phyloP scores from a whole-genome alignment of 1,140 invertebrate genomes.

The Drosophila varians region DNA sequence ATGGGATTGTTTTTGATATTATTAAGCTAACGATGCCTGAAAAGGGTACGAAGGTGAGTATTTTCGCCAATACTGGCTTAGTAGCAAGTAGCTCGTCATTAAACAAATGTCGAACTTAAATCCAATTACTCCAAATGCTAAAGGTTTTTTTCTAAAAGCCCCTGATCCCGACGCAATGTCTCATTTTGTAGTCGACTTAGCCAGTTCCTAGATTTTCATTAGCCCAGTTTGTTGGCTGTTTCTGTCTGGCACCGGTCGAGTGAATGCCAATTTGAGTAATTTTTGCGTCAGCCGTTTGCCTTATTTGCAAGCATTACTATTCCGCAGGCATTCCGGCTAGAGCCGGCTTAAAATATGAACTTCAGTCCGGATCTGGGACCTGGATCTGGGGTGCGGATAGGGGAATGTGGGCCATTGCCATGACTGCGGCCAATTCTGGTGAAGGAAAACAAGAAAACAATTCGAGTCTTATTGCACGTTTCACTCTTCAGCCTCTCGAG shows the following conservation, averaged over 20 bases:
- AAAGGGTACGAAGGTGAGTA: too few relatives aligned
- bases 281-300: slow-evolving; percentile 29
- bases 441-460: slow-evolving; percentile 46
- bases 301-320: slow-evolving; percentile 49
- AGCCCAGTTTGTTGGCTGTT: not conserved
- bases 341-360: slow-evolving; percentile 46
- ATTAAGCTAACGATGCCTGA: not conserved
- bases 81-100: too few relatives aligned
- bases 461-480: slow-evolving; percentile 48
- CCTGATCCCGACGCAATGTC: slow-evolving; percentile 18
- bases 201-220: slow-evolving; percentile 34
- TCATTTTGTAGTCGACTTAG: slow-evolving; percentile 31
- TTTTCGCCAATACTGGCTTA: too few relatives aligned
- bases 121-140: too few relatives aligned
- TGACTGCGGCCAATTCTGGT: slow-evolving; percentile 22
- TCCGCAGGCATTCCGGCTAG: slow-evolving; percentile 16
- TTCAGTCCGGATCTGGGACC: not conserved
- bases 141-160: too few relatives aligned
- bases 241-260: slow-evolving; percentile 22
- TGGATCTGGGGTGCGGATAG: not conserved
- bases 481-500: slow-evolving; percentile 17
- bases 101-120: too few relatives aligned
- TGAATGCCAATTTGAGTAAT: slow-evolving; percentile 42
- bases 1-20: not conserved
- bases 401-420: slow-evolving; percentile 14